phyloP scores from a whole-genome alignment of 2,888 invertebrate genomes.

The Cantharis rustica region DNA sequence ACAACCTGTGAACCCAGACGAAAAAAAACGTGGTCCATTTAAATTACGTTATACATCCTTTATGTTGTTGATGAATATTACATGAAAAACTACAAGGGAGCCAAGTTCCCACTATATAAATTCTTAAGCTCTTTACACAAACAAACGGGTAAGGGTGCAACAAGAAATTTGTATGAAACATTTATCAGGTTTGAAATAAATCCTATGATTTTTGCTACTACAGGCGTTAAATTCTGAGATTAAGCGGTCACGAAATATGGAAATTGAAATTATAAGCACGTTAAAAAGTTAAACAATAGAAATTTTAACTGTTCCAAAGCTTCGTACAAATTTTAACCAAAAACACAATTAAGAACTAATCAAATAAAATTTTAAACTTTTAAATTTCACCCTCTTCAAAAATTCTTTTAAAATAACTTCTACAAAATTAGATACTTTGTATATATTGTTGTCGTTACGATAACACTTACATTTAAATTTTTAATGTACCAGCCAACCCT shows the following conservation, averaged over 20 bases:
- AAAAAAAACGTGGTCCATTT: not conserved
- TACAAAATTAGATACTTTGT: not conserved
- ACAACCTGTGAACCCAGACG: not conserved
- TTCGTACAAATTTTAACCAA: no score
- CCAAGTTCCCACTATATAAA: not conserved
- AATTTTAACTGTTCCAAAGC: no score
- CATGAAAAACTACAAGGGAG: not conserved
- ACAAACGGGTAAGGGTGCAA: not conserved
- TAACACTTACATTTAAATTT: not conserved
- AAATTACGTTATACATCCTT: not conserved
- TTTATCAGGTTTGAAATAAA: slow-evolving; percentile 1
- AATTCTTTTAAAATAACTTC: no score
- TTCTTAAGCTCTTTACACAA: not conserved
- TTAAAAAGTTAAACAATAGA: no score
- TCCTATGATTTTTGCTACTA: not conserved
- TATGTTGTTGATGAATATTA: not conserved
- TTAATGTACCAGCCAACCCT: not conserved
- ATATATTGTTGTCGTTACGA: not conserved
- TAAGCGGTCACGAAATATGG: not conserved
- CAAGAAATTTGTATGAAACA: slow-evolving; percentile 4
- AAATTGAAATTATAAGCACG: not conserved
- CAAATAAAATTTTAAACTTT: no score
- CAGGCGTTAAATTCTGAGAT: not conserved
- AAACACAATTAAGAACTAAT: no score
- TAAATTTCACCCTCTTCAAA: no score